Evolutionary conservation across 2,797 vertebrate genomes (phyloP).

Genomic region (Fringilla coelebs): DNA sequence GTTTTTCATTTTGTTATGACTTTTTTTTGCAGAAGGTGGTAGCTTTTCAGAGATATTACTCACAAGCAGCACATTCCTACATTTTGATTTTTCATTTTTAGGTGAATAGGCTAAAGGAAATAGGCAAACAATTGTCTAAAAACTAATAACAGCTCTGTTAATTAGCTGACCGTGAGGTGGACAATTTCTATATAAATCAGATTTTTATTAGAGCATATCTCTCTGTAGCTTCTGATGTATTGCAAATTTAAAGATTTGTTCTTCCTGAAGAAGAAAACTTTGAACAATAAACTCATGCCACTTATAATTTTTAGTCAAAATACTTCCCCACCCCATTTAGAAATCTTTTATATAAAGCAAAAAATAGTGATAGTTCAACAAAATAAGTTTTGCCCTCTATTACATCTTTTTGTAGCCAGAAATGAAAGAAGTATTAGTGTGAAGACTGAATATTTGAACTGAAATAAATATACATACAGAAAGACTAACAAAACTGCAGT

Average conservation of each 20-base stretch:
- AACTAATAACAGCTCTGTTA: slow-evolving; percentile 9
- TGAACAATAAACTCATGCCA: neutral
- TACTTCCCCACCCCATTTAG: neutral
- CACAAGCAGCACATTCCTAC: slow-evolving; percentile 32
- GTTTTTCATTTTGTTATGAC: neutral
- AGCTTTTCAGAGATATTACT: neutral
- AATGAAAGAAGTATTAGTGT: neutral
- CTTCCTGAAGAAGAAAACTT: neutral
- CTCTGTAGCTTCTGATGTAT: neutral
- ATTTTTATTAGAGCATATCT: neutral
- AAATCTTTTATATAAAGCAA: neutral
- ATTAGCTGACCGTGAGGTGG: neutral
- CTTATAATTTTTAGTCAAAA: neutral
- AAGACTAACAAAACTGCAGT: slow-evolving; percentile 4
- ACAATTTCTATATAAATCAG: neutral
- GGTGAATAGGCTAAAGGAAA: neutral
- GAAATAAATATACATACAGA: neutral
- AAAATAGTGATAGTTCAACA: neutral
- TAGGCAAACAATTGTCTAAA: neutral
- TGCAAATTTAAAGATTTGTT: neutral
- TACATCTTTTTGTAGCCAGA: neutral
- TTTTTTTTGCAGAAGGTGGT: neutral
- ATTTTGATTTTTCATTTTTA: slow-evolving; percentile 23
- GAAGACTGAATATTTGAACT: neutral
- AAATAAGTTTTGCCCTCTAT: neutral